Base-by-base conservation (phyloP, 1,140 invertebrate species). In the Sipha flava region DNA sequence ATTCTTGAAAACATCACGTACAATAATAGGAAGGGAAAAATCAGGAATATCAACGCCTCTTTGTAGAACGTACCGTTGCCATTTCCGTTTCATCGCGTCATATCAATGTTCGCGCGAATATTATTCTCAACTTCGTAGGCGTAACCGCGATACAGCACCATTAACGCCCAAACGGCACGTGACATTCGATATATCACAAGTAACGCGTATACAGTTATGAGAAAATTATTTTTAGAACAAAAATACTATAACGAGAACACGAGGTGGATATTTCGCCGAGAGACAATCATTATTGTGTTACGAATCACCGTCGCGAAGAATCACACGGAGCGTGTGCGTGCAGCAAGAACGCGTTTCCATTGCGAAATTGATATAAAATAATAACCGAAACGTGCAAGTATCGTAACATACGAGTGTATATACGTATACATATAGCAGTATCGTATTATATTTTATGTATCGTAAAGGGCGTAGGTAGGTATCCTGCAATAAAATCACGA, bases 1-100 rank as follows among this genome's bases (percentile, higher is more conserved):
- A 70, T 70, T 70, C 66, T 70, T 45, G 66, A 29, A 70, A 70
- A 70, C 66, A 70, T 70, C 66, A 70, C 66, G 66, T 70, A 70
- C 23, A 45, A 26, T 23, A 70, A 29, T 29, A 26, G 40, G 23
- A 70, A 45, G 40, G 66, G 40, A 70, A 47, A 70, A 45, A 47
- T 70, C 66, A 47, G 40, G 16, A 47, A 43, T 40, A 66, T 66
- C 64, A 29, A 70, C 66, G 66, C 66, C 66, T 70, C 66, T 64
- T 37, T 34, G 18, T 64, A 37, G 18, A 37, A 64, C 34, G 64
- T 26, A 18, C 26, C 21, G 66, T 70, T 70, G 66, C 66, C 66
- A 23, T 70, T 70, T 70, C 66, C 66, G 66, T 26, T 26, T 21
- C 37, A 45, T 23, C 47, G 47, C 23, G 43, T 47, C 43, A 45